A percentile compares a stretch with the other conserved stretches of the same genome.
phyloP scores from a whole-genome alignment of 2,797 vertebrate genomes.

The Buceros bicornis region DNA sequence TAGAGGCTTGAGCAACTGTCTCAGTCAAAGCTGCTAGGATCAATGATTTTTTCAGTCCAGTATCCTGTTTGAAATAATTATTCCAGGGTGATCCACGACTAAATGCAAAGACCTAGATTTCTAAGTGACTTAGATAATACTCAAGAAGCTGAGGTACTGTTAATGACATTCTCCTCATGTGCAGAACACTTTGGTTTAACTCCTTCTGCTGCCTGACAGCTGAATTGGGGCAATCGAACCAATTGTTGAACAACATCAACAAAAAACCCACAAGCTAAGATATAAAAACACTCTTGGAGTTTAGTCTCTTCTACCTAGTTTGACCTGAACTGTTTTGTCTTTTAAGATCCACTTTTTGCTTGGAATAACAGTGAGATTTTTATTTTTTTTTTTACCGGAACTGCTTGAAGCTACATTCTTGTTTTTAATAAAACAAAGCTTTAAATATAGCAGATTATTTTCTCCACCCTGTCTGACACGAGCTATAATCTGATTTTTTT shows the following conservation, averaged over 20 bases:
- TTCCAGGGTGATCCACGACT: background rate
- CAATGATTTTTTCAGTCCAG: background rate
- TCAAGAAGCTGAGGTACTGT: background rate
- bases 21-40: background rate
- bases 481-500: conserved; percentile 44
- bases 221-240: background rate
- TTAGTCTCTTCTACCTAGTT: background rate
- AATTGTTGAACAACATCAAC: background rate
- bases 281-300: background rate
- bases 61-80: conserved; percentile 1
- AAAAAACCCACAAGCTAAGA: background rate
- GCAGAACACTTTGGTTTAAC: background rate
- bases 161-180: background rate
- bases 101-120: background rate
- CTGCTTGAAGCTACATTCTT: background rate
- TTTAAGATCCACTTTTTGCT: background rate
- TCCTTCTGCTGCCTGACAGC: background rate
- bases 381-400: background rate
- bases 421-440: conserved; percentile 38
- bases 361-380: background rate
- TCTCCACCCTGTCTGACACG: conserved; percentile 40
- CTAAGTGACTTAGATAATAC: background rate
- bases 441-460: conserved; percentile 52
- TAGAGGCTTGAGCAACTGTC: background rate
- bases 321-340: background rate